Conservation (phyloP, 2,888 invertebrate genomes). For the Caenorhabditis becei region DNA sequence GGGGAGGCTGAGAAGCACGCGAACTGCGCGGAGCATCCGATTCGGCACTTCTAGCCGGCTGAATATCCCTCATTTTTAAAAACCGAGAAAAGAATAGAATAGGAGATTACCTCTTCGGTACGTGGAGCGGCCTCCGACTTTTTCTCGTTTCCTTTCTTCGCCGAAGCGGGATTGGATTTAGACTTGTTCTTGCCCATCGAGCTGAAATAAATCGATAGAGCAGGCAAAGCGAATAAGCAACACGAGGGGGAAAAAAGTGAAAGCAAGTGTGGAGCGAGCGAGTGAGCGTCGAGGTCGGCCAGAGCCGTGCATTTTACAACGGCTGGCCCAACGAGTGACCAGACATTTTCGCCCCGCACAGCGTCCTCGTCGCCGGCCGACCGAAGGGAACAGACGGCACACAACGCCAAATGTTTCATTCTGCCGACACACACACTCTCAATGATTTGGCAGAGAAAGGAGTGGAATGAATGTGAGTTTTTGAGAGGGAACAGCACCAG, state of each 20-base stretch:
- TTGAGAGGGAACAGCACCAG: too few species aligned
- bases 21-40: too few species aligned
- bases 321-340: constrained; percentile 34
- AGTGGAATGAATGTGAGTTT: too few species aligned
- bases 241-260: background rate
- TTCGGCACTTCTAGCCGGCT: too few species aligned
- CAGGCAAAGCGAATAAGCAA: background rate
- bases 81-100: too few species aligned
- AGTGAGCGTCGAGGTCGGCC: constrained; percentile 9
- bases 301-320: constrained; percentile 57
- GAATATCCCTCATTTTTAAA: too few species aligned
- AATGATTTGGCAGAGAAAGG: background rate
- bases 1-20: too few species aligned
- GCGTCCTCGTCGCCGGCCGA: background rate
- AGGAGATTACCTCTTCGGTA: too few species aligned
- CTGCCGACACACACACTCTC: too few species aligned
- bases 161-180: too few species aligned
- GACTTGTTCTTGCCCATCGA: background rate
- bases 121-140: background rate
- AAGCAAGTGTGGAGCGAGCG: constrained; percentile 4
- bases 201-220: background rate
- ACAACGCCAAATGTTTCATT: too few species aligned
- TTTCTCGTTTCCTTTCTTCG: background rate
- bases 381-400: background rate
- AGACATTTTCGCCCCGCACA: constrained; percentile 28